These are phyloP conservation scores for Halesus radiatus DNA, from an alignment of 1,140 invertebrate genomes.

Conservation along the genomic window DNA sequence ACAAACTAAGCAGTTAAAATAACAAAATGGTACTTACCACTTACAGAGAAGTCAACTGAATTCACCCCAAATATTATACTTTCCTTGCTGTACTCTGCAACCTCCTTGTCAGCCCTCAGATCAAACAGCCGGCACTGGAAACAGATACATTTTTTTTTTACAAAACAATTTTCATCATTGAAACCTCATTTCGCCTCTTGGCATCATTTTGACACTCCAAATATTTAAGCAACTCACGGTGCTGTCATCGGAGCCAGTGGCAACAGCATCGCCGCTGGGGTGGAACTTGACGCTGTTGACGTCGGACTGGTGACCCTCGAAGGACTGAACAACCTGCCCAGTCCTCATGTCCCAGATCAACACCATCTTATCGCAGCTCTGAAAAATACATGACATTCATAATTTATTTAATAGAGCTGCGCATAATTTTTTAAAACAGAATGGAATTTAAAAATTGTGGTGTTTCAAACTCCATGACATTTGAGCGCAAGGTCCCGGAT, in stretches of 20 bases:
- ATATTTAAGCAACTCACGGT: slow-evolving; percentile 74
- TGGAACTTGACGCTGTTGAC: slow-evolving; percentile 99
- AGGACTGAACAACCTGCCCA: slow-evolving; percentile 97
- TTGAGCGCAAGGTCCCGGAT: too few species aligned
- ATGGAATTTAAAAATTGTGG: too few species aligned
- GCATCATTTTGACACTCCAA: background rate
- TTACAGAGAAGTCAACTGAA: slow-evolving; percentile 97
- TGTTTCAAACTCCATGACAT: too few species aligned
- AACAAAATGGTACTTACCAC: slow-evolving; percentile 74
- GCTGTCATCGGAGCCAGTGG: slow-evolving; percentile 97
- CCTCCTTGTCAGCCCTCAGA: slow-evolving; percentile 96
- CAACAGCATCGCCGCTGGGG: slow-evolving; percentile 99
- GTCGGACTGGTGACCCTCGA: slow-evolving; percentile 98
- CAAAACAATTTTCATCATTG: too few species aligned
- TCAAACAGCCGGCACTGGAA: slow-evolving; percentile 96
- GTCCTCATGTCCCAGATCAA: slow-evolving; percentile 99
- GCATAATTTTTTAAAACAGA: too few species aligned
- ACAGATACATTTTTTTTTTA: background rate
- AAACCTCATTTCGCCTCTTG: too few species aligned
- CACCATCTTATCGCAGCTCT: slow-evolving; percentile 97
- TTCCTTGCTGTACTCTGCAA: slow-evolving; percentile 96
- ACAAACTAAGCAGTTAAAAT: too few species aligned
- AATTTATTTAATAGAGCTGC: too few species aligned
- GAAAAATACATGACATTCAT: slow-evolving; percentile 51
- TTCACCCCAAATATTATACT: slow-evolving; percentile 99